phyloP scores from a whole-genome alignment of 2,888 invertebrate genomes.

The Dascillus cervinus region DNA sequence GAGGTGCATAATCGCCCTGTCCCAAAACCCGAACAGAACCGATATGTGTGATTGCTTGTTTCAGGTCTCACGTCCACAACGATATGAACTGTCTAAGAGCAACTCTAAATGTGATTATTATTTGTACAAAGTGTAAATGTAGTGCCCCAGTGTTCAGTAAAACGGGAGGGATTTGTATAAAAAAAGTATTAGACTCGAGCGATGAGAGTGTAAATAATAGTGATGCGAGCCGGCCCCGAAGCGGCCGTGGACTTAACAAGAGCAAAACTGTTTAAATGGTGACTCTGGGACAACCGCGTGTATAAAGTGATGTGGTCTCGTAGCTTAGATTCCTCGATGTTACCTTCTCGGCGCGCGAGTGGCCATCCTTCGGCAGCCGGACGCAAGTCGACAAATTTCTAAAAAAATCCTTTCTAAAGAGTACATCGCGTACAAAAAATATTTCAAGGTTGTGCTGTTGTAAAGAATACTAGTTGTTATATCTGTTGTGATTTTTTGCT shows the following conservation, averaged over 20 bases:
- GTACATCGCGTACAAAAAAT: conserved; percentile 37
- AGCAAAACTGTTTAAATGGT: conserved; percentile 21
- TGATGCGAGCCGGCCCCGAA: conserved; percentile 34
- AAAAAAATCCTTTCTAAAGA: conserved; percentile 29
- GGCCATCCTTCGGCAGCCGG: conserved; percentile 22
- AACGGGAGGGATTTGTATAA: conserved; percentile 42
- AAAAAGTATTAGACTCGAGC: conserved; percentile 30
- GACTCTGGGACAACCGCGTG: conserved; percentile 32
- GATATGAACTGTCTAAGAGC: conserved; percentile 45
- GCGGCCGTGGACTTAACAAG: conserved; percentile 26
- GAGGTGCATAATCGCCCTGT: too few relatives aligned
- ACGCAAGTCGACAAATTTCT: conserved; percentile 23
- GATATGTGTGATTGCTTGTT: conserved; percentile 28
- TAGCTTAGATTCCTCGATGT: conserved; percentile 50
- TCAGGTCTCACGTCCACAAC: conserved; percentile 41
- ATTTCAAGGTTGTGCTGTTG: conserved; percentile 46
- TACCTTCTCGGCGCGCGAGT: conserved; percentile 40
- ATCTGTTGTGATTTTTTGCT: conserved; percentile 45
- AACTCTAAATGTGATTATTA: conserved; percentile 55
- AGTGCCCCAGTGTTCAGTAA: conserved; percentile 44
- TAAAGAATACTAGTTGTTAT: conserved; percentile 45
- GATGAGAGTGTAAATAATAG: conserved; percentile 34
- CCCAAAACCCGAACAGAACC: too few relatives aligned
- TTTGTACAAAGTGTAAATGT: conserved; percentile 54
- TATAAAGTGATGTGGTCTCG: conserved; percentile 42